Evolutionary conservation across 2,888 invertebrate genomes (phyloP).

Genomic region (Ectemnius lituratus): DNA sequence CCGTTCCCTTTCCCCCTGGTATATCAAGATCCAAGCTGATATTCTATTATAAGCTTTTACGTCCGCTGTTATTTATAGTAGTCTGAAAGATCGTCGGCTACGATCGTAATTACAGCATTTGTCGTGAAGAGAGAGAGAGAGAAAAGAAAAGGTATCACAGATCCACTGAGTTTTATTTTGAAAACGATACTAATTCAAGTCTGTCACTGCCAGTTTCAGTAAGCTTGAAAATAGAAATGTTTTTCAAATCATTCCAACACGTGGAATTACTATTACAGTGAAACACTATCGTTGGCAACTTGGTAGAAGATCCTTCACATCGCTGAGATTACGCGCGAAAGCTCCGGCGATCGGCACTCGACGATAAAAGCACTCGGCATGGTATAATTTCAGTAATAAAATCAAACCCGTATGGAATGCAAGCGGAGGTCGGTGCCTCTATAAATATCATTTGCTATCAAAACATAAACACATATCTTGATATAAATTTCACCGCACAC

Average conservation of each 20-base stretch:
- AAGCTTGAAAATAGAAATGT: too few species aligned
- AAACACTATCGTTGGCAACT: too few species aligned
- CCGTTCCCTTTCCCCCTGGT: slow-evolving; percentile 2
- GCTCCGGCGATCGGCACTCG: too few species aligned
- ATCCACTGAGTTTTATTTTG: too few species aligned
- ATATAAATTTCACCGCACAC: background rate
- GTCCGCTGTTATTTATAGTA: slow-evolving; percentile 48
- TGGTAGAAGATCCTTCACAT: too few species aligned
- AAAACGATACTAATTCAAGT: too few species aligned
- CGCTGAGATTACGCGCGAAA: too few species aligned
- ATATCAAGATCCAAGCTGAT: slow-evolving; percentile 21
- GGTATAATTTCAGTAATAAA: background rate
- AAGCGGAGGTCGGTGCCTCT: background rate
- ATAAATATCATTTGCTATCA: slow-evolving; percentile 5
- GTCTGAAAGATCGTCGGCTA: slow-evolving; percentile 22
- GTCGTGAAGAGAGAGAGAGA: background rate
- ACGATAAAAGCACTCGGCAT: background rate
- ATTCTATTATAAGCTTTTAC: slow-evolving; percentile 47
- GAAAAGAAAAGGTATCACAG: too few species aligned
- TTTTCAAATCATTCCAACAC: too few species aligned
- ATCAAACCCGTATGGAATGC: background rate
- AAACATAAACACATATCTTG: background rate
- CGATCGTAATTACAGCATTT: slow-evolving; percentile 18
- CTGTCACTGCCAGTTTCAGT: too few species aligned
- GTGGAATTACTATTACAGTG: too few species aligned